Evolutionary conservation across 2,797 vertebrate genomes (phyloP), one percentile per base, ranked within the genome.

Genomic region (Thaleichthys pacificus): DNA sequence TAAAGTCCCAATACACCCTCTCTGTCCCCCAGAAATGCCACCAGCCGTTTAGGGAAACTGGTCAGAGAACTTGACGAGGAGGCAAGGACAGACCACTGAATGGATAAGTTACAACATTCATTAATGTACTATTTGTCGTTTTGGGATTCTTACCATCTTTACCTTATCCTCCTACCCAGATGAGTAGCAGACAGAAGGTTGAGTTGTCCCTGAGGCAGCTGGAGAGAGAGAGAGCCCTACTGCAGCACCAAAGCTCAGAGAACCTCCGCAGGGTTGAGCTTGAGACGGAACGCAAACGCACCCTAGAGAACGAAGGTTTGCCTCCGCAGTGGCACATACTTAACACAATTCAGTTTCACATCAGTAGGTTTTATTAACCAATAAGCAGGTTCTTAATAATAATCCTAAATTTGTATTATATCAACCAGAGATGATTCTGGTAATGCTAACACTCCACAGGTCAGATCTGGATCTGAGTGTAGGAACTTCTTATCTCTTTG

Each of bases 61-160:
- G 90, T 91, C n/a, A 98, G 96, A 89, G 97, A 99, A 19, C 88
- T 99, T 0, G 97, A 99, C 79, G 97, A 97, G 77, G 97, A 98
- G 96, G 97, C 97, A 70, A 87, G 82, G 28, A 17, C 42, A 47
- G 12, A 47, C 42, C 42, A 47, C 42, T 47, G 42, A 47, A 47
- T 47, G 42, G 42, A 47, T 47, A 47, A 47, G 12, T 47, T 42
- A 42, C 38, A 42, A 11, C 38, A 42, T 42, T 47, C 42, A 47
- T 47, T 47, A 47, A 12, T 47, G 42, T 47, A 47, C 11, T 47
- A 47, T 8, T 47, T 8, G 6, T 14, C 63, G 63, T 4, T 38
- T 72, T 42, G 0, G 1, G 38, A 35, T 9, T 24, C 75, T 38
- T 47, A n/a, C 32, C 5, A 47, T 12, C 57, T 9, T 8, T 21